Evolutionary conservation across 2,113 vertebrate genomes (phyloP), one percentile per base, ranked within the genome.

Genomic region (Haemorhous mexicanus): DNA sequence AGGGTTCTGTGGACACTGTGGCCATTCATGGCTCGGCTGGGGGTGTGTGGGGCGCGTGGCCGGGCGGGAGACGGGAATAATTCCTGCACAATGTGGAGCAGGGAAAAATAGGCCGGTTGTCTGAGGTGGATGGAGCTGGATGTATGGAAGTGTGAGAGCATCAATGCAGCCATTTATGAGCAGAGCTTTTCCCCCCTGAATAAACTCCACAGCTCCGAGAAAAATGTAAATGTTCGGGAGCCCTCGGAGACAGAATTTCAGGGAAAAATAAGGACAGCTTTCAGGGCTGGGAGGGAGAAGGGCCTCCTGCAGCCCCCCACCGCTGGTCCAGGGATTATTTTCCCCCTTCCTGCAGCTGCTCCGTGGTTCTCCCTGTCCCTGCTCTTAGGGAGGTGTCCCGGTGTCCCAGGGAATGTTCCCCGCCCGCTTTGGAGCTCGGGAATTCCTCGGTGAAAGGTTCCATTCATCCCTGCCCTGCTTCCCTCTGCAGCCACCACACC

Each of bases 361-460:
- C 87, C 39, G 0, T 49, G 37, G 6, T 16, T 75, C 58, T 80
- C 76, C 46, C 50, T 9, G 77, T 73, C 79, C 11, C 82, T 81
- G 2, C 11, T 64, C 64, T 10, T 19, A 74, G 62, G 93, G 43
- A 43, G 13, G 82, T 74, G 94, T 94, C 95, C 95, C 93, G 58
- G 43, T 23, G 39, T 67, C 93, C 94, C 90, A 28, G 18, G 58
- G 84, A 94, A 69, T 14, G 68, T 87, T 92, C 58, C 24, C 81
- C 69, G 90, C 93, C 72, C 22, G 64, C 77, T 75, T 47, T 37
- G 92, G 92, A 93, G 95, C 95, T 91, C 67, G 94, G 87, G 95
- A 97, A 97, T 96, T 97, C 92, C 97, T 96, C 35, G 11, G 35
- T 96, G 97, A 98, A 98, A 98, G 97, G 96, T 92, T 96, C 95